Conservation (phyloP, 1,140 invertebrate genomes). For the Conus ventricosus region DNA sequence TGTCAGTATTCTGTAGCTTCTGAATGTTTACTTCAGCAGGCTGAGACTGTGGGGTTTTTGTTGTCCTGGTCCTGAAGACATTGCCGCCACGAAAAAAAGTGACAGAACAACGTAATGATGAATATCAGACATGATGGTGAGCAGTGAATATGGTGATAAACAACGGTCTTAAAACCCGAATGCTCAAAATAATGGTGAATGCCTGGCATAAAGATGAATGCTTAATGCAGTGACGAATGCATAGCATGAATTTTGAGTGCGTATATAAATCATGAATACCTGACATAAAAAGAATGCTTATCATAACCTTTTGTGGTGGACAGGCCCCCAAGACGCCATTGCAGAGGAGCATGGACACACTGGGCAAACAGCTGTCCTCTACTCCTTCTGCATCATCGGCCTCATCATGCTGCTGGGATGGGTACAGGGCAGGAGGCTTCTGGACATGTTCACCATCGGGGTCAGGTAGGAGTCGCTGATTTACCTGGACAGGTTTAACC, state of each 20-base stretch:
- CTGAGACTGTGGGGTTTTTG: slow-evolving; percentile 66
- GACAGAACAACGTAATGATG: too few relatives aligned
- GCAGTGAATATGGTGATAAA: too few relatives aligned
- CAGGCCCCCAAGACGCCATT: slow-evolving; percentile 95
- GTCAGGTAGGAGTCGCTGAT: slow-evolving; percentile 79
- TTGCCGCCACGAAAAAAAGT: too few relatives aligned
- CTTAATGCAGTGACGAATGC: too few relatives aligned
- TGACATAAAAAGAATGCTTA: too few relatives aligned
- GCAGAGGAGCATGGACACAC: slow-evolving; percentile 97
- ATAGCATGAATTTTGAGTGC: slow-evolving; percentile 69
- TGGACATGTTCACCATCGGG: slow-evolving; percentile 99
- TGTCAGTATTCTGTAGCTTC: too few relatives aligned
- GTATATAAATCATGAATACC: slow-evolving; percentile 70
- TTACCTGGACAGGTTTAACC: too few relatives aligned
- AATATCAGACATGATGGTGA: too few relatives aligned
- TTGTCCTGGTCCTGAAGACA: too few relatives aligned
- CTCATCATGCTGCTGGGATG: slow-evolving; percentile 94
- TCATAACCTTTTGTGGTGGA: slow-evolving; percentile 11
- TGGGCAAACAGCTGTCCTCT: slow-evolving; percentile 97
- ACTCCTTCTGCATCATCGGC: slow-evolving; percentile 98
- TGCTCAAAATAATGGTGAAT: too few relatives aligned
- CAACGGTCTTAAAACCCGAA: background rate
- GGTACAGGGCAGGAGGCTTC: slow-evolving; percentile 87
- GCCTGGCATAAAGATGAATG: too few relatives aligned
- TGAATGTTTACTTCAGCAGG: too few relatives aligned